These are phyloP conservation scores for Sceloporus tristichus DNA, from an alignment of 2,113 vertebrate genomes.

Conservation along the genomic window DNA sequence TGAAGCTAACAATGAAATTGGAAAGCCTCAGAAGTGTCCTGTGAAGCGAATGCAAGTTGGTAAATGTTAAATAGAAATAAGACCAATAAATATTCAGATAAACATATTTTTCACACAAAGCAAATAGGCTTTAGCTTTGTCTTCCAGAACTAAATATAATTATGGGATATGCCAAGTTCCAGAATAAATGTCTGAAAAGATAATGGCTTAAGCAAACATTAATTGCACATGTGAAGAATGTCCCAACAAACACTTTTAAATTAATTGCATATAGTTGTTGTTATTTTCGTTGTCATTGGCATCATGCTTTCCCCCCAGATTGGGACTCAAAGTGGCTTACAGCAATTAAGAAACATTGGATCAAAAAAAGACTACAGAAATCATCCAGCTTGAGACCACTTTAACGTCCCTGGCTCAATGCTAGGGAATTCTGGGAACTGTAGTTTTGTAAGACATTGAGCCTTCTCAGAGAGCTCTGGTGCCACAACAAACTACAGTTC, in stretches of 20 bases:
- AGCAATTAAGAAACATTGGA: too few relatives aligned
- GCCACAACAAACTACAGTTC: too few relatives aligned
- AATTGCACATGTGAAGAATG: constrained; percentile 14
- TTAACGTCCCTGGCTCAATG: too few relatives aligned
- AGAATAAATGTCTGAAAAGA: background rate
- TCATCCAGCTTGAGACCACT: too few relatives aligned
- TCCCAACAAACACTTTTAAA: background rate
- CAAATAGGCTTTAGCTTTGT: constrained; percentile 10
- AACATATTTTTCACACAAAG: constrained; percentile 24
- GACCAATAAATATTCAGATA: constrained; percentile 7
- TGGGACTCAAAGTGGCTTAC: too few relatives aligned
- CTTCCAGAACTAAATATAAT: background rate
- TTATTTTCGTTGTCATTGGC: too few relatives aligned
- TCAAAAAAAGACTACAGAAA: too few relatives aligned
- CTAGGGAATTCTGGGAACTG: too few relatives aligned
- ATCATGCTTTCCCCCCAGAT: too few relatives aligned
- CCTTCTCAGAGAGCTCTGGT: too few relatives aligned
- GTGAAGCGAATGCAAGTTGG: constrained; percentile 86
- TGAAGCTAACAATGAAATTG: constrained; percentile 88
- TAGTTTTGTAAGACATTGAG: too few relatives aligned
- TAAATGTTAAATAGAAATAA: constrained; percentile 70
- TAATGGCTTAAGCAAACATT: background rate
- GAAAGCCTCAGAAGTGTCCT: constrained; percentile 85
- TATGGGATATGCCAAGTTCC: background rate
- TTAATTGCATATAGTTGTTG: background rate